Evolutionary conservation across 2,113 vertebrate species (phyloP).

Genomic region (Mastomys natalensis): DNA sequence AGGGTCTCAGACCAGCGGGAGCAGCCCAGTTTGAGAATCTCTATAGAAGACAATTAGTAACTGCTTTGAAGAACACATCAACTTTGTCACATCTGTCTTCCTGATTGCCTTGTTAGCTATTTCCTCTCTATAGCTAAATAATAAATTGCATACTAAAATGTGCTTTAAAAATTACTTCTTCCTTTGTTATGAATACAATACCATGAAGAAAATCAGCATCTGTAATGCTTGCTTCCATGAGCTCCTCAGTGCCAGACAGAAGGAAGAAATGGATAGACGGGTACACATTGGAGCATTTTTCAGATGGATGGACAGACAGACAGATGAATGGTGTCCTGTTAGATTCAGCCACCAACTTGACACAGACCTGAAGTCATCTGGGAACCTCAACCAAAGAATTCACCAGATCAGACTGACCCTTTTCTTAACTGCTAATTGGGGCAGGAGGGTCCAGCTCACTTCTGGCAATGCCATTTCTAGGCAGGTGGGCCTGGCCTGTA

Average conservation of each 20-base stretch:
- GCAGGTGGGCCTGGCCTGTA: background rate
- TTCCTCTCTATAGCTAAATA: background rate
- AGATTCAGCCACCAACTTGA: background rate
- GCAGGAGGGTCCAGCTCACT: too few species aligned
- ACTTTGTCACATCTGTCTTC: background rate
- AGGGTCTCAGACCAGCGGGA: background rate
- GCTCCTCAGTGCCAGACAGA: background rate
- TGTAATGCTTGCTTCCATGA: background rate
- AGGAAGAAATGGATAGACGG: background rate
- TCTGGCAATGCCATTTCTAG: background rate
- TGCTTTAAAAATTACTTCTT: background rate
- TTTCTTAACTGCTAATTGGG: background rate
- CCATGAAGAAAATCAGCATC: background rate
- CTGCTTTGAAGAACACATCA: background rate
- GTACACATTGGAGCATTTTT: background rate
- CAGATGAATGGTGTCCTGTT: background rate
- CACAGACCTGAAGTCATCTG: background rate
- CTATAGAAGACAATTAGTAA: background rate
- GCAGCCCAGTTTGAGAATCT: background rate
- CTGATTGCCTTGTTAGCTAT: background rate
- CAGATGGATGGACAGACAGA: background rate
- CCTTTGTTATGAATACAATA: background rate
- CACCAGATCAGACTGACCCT: background rate
- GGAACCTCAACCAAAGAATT: background rate
- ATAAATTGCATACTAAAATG: background rate